A percentile compares a stretch with the other conserved stretches of the same genome.
Conservation (phyloP, 2,888 invertebrate genomes). For the Patella depressa region DNA sequence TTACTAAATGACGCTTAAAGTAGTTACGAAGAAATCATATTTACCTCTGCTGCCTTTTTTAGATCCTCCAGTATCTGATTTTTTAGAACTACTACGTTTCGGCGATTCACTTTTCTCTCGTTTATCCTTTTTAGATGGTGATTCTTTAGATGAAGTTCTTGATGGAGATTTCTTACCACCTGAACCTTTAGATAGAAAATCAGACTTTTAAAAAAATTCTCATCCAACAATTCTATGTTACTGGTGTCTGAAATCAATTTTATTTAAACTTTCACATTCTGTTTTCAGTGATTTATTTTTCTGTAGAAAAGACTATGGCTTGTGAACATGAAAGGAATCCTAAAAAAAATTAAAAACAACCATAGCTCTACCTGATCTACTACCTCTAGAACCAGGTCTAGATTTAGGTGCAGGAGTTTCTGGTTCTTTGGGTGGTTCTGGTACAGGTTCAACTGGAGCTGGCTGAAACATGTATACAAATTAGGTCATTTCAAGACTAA, state of each 20-base stretch:
- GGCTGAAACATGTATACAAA: constrained; percentile 38
- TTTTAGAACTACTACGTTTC: constrained; percentile 43
- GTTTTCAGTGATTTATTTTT: too few relatives aligned
- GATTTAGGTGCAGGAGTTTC: constrained; percentile 49
- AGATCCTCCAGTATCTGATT: constrained; percentile 9
- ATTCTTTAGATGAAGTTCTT: constrained; percentile 53
- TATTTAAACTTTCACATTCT: too few relatives aligned
- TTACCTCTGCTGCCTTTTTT: constrained; percentile 53
- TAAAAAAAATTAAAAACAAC: too few relatives aligned
- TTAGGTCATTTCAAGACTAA: background rate
- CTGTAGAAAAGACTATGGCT: too few relatives aligned
- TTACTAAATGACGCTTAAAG: too few relatives aligned
- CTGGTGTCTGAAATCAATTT: too few relatives aligned
- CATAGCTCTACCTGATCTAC: constrained; percentile 20
- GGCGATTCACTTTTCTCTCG: constrained; percentile 54
- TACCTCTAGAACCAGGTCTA: constrained; percentile 24
- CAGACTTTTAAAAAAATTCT: too few relatives aligned
- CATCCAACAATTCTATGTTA: too few relatives aligned
- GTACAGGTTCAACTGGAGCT: constrained; percentile 41
- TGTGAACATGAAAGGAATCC: too few relatives aligned
- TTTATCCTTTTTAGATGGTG: constrained; percentile 44
- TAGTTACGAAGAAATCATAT: background rate
- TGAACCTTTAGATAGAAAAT: background rate
- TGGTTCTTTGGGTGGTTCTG: constrained; percentile 55
- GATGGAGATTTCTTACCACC: constrained; percentile 55